Evolutionary conservation across 2,113 vertebrate genomes (phyloP), one percentile per base, ranked within the genome.

Genomic region (Brienomyrus brachyistius): DNA sequence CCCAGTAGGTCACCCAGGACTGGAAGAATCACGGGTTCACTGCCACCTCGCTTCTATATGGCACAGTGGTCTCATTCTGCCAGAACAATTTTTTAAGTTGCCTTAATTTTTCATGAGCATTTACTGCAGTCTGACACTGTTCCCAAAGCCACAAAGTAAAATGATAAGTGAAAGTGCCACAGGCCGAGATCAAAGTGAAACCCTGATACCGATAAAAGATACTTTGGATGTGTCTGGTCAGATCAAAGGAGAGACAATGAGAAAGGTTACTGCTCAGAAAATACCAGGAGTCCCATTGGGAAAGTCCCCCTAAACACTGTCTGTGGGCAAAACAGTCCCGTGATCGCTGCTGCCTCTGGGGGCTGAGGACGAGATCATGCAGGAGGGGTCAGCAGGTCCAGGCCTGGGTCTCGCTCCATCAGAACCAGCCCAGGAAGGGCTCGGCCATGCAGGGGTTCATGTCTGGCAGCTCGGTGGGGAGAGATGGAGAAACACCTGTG

Each of bases 151-250:
- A 89, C 86, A 66, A 88, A 19, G 56, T 84, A 17, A 89, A 89
- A 62, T 5, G 27, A 92, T 94, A 92, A 92, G 93, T 94, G 93
- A 91, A 91, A 89, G 92, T 92, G 92, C 92, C 92, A 91, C 91
- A 91, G 91, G 91, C 91, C 19, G 90, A 94, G 94, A 95, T 95
- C 95, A 95, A 95, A 95, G 95, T 90, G 92, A 93, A 93, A 92
- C 94, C 91, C 88, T 90, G 92, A 92, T 92, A 74, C 92, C 92
- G 93, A 94, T 94, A 93, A 93, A 93, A 91, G 91, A 92, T 93
- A 91, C 92, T 91, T 90, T 27, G n/a, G 62, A 92, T 92, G 91
- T 89, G 90, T 91, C 93, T 94, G 91, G 93, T 91, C n/a, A 90
- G 95, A 95, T 96, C 94, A 96, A 95, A 95, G 94, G 83, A 88